A percentile compares a stretch with the other conserved stretches of the same genome.
phyloP scores from a whole-genome alignment of 2,113 vertebrate species.

The Progne subis region DNA sequence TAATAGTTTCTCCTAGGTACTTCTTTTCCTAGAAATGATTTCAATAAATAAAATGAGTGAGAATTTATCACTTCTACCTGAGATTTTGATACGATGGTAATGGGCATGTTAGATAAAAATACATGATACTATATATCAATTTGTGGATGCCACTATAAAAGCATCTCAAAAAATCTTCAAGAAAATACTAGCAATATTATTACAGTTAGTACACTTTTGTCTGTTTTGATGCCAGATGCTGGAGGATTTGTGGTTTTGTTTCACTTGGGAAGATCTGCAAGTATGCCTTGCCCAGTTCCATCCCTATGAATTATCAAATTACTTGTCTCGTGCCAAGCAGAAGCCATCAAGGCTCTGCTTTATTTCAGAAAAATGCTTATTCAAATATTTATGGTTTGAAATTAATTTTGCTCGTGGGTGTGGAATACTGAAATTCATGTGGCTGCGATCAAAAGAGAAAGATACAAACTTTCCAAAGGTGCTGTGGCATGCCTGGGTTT shows the following conservation, averaged over 20 bases:
- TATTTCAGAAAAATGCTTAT: background rate
- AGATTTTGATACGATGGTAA: background rate
- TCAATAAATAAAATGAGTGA: background rate
- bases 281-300: background rate
- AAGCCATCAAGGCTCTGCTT: background rate
- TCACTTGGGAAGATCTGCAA: background rate
- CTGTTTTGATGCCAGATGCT: background rate
- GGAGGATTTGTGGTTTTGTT: background rate
- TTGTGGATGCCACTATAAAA: background rate
- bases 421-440: background rate
- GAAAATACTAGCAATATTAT: background rate
- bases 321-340: background rate
- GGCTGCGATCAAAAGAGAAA: background rate
- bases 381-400: background rate
- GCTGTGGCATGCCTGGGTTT: background rate
- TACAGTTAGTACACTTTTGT: background rate
- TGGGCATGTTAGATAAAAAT: background rate
- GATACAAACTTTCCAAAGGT: background rate
- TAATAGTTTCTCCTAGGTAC: background rate
- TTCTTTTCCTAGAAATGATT: background rate
- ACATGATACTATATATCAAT: accelerated
- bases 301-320: background rate
- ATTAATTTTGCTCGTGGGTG: background rate
- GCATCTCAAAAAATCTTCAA: background rate
- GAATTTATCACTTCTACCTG: background rate